A percentile compares a stretch with the other conserved stretches of the same genome.
Evolutionary conservation across 2,888 invertebrate species (phyloP).

Genomic region (Drosophila eohydei): DNA sequence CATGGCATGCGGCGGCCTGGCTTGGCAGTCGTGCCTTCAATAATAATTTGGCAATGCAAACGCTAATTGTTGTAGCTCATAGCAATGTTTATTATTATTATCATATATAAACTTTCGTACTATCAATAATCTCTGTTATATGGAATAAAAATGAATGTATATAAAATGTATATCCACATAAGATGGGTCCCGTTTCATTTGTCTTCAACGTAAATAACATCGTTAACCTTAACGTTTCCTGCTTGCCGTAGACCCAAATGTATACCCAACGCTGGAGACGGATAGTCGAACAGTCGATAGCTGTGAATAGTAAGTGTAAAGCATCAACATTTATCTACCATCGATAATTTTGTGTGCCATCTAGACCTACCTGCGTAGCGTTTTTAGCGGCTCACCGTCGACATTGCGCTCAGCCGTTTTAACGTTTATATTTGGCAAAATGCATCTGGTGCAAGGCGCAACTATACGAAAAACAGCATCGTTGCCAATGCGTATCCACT

Average conservation of each 20-base stretch:
- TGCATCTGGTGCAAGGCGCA: slow-evolving; percentile 86
- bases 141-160: slow-evolving; percentile 66
- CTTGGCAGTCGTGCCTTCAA: slow-evolving; percentile 90
- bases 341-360: neutral
- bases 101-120: slow-evolving; percentile 53
- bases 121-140: slow-evolving; percentile 65
- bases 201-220: slow-evolving; percentile 86
- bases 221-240: slow-evolving; percentile 85
- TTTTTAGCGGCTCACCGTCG: slow-evolving; percentile 88
- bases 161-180: slow-evolving; percentile 49
- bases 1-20: slow-evolving; percentile 93
- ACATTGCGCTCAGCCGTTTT: slow-evolving; percentile 87
- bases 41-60: slow-evolving; percentile 18
- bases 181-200: slow-evolving; percentile 28
- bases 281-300: slow-evolving; percentile 72
- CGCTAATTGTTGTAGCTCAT: slow-evolving; percentile 59
- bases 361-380: slow-evolving; percentile 87
- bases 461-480: slow-evolving; percentile 69
- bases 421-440: slow-evolving; percentile 90
- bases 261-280: slow-evolving; percentile 86
- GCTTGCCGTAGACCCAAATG: slow-evolving; percentile 85
- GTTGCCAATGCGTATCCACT: slow-evolving; percentile 87
- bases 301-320: slow-evolving; percentile 32
- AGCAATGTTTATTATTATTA: slow-evolving; percentile 40
- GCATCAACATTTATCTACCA: neutral